A percentile compares a stretch with the other conserved stretches of the same genome.
These are phyloP conservation scores for Tinamus major DNA, from an alignment of 2,797 vertebrate genomes.

Conservation along the genomic window DNA sequence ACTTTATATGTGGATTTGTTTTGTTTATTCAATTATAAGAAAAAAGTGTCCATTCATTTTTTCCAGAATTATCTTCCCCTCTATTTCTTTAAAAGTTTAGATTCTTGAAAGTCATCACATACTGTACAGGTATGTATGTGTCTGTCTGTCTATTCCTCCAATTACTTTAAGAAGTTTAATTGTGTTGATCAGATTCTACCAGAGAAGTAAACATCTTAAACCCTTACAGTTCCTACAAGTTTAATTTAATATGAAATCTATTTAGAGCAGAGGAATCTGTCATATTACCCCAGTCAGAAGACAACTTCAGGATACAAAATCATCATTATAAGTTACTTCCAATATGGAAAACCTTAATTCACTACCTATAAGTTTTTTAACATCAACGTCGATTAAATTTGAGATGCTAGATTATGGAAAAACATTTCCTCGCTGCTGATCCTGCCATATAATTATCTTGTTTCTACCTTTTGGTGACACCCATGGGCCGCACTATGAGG, in stretches of 20 bases:
- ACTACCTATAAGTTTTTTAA: rapidly evolving
- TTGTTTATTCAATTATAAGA: background rate
- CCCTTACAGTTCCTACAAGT: background rate
- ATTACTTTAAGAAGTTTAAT: constrained; percentile 8
- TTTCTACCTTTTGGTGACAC: background rate
- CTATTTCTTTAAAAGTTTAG: background rate
- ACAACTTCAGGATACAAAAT: background rate
- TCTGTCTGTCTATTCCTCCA: background rate
- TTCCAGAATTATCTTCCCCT: background rate
- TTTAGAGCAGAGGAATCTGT: background rate
- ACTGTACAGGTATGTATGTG: background rate
- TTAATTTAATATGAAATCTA: constrained; percentile 16
- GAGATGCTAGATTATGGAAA: background rate
- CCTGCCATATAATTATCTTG: background rate
- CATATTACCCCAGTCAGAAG: background rate
- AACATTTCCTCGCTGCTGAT: background rate
- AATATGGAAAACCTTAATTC: background rate
- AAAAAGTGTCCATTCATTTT: background rate
- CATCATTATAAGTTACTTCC: background rate
- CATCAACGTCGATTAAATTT: background rate
- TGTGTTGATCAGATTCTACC: background rate
- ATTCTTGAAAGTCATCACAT: background rate
- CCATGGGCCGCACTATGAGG: background rate
- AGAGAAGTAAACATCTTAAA: background rate
- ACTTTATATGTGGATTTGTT: background rate